Evolutionary conservation across 2,113 vertebrate genomes (phyloP).

Genomic region (Melanostigma gelatinosum): DNA sequence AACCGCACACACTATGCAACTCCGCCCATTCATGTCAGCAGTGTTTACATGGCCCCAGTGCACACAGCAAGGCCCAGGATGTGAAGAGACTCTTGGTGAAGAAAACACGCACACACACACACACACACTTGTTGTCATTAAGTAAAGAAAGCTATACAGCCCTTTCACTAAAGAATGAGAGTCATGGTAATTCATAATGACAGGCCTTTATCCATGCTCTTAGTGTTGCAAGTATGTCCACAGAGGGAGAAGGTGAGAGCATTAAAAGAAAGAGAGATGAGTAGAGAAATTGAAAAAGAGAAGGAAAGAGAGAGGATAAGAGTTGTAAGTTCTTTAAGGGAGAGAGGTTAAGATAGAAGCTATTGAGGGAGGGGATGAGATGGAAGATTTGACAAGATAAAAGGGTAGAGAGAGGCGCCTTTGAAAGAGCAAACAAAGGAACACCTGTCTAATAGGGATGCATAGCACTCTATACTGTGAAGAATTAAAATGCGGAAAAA

Average conservation of each 20-base stretch:
- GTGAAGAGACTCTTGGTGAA: constrained; percentile 50
- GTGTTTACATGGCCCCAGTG: constrained; percentile 52
- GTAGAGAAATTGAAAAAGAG: constrained; percentile 2
- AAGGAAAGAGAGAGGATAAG: background rate
- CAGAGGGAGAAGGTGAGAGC: constrained; percentile 40
- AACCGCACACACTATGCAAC: constrained; percentile 37
- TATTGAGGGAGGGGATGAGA: constrained; percentile 36
- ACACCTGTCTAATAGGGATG: constrained; percentile 50
- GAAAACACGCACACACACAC: constrained; percentile 34
- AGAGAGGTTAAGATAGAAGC: constrained; percentile 29
- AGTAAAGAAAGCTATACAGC: constrained; percentile 67
- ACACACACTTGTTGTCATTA: constrained; percentile 29
- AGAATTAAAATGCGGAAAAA: constrained; percentile 44
- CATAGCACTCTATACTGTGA: constrained; percentile 16
- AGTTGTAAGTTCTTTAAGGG: constrained; percentile 22
- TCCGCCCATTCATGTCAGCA: constrained; percentile 59
- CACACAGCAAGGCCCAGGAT: constrained; percentile 47
- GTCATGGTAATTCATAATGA: constrained; percentile 71
- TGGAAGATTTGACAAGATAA: constrained; percentile 53
- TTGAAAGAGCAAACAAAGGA: constrained; percentile 51
- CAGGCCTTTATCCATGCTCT: constrained; percentile 71
- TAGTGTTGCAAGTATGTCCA: constrained; percentile 48
- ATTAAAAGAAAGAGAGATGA: constrained; percentile 48
- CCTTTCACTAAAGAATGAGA: constrained; percentile 51
- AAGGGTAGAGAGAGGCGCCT: constrained; percentile 40